Percentiles rank a stretch among this genome's conserved stretches.
These are phyloP conservation scores for Apostichopus parvimensis DNA, from an alignment of 35 echinoderm and acorn worm genomes.

Conservation along the genomic window DNA sequence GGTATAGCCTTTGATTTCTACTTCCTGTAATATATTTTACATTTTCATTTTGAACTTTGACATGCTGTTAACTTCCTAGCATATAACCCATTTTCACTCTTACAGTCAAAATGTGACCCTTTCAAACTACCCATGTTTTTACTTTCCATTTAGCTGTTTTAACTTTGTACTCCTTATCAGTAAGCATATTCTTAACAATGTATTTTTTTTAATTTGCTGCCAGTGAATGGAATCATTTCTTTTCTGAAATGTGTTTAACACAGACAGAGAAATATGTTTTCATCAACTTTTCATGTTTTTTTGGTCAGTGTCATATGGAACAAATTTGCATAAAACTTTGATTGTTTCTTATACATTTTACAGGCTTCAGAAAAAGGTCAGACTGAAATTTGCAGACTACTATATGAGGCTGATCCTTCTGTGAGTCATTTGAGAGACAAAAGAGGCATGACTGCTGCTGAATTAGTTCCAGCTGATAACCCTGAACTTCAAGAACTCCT, in stretches of 20 bases:
- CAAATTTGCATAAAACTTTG: too few species aligned
- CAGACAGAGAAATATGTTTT: too few species aligned
- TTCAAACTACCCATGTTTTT: too few species aligned
- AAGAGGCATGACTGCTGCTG: background rate
- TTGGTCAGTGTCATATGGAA: background rate
- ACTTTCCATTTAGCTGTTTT: too few species aligned
- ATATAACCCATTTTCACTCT: too few species aligned
- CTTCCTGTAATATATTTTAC: background rate
- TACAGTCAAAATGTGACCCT: too few species aligned
- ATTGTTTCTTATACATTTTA: background rate
- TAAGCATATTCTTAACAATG: background rate
- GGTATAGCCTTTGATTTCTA: conserved; percentile 18
- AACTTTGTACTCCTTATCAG: too few species aligned
- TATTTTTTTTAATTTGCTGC: too few species aligned
- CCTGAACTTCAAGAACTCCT: background rate
- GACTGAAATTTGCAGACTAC: background rate
- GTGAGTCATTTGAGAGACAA: background rate
- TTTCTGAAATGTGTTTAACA: too few species aligned
- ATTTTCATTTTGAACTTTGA: background rate
- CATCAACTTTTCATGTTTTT: too few species aligned
- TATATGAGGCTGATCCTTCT: background rate
- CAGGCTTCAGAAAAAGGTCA: conserved; percentile 12
- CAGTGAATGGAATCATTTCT: too few species aligned
- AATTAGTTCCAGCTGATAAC: background rate
- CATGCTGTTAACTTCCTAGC: too few species aligned